Percentiles rank a stretch among this genome's conserved stretches.
Evolutionary conservation across 2,888 invertebrate species (phyloP).

Genomic region (Drosophila pseudotakahashii): DNA sequence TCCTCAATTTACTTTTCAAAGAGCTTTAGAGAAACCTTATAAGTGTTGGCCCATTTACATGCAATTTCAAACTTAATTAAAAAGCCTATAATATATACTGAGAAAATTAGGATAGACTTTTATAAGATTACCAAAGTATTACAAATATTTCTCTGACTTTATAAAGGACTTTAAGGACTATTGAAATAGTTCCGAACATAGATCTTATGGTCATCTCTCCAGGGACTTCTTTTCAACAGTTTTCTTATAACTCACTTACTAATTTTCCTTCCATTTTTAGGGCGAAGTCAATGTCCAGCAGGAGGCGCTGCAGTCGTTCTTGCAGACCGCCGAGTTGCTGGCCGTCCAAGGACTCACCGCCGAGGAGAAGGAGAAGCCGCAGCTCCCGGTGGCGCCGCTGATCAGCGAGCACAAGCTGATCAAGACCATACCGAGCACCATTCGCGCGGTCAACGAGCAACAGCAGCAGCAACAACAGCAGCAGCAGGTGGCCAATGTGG

Average conservation of each 20-base stretch:
- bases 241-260: too few species aligned
- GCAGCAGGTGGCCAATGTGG: constrained; percentile 60
- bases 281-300: constrained; percentile 93
- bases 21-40: background rate
- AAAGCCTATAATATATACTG: too few species aligned
- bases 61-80: too few species aligned
- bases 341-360: constrained; percentile 90
- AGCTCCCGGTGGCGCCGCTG: constrained; percentile 73
- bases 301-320: constrained; percentile 91
- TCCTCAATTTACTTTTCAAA: too few species aligned
- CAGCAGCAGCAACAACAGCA: constrained; percentile 64
- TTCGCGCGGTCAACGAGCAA: constrained; percentile 80
- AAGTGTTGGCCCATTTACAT: background rate
- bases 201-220: too few species aligned
- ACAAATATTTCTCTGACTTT: too few species aligned
- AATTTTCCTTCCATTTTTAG: constrained; percentile 60
- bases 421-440: constrained; percentile 84
- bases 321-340: constrained; percentile 90
- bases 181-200: too few species aligned
- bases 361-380: constrained; percentile 84
- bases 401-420: constrained; percentile 83
- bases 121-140: too few species aligned
- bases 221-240: too few species aligned
- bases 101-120: too few species aligned
- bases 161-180: too few species aligned